Base-by-base conservation (phyloP, 2,113 vertebrate genomes). In the Baryphthengus martii region DNA sequence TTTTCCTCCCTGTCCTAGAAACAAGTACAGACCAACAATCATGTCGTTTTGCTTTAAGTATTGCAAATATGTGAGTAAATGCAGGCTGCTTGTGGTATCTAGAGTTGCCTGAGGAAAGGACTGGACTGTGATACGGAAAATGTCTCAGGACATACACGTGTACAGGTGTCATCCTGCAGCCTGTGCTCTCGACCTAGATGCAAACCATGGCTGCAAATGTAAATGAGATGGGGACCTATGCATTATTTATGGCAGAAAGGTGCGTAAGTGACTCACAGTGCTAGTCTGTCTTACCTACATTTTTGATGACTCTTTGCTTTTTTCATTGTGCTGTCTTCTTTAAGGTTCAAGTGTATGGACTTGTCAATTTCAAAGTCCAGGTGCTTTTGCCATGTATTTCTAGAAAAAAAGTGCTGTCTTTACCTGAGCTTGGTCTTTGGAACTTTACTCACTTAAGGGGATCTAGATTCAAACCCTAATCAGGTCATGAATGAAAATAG, bases 401-500 rank as follows among this genome's bases (percentile, higher is more conserved):
- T 50, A 61, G 81, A 80, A 90, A 86, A 84, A 81, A 94, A 84
- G 78, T 31, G 3, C 42, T 50, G 13, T 42, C 61, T 88, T 84
- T 87, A 50, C 79, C 37, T 83, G 86, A 95, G 42, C 45, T 93
- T 45, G 18, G 35, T 83, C 83, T 83, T 90, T 73, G 55, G 87
- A 87, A 77, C 61, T 79, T 89, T 96, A 73, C 70, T 94, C 62
- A 33, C 53, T 58, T 82, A 88, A 73, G 49, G 45, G 50, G 53
- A 74, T 94, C 77, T 89, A 74, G 59, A 92, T 85, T 93, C 75
- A 83, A 95, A 85, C 45, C 45, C 58, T 95, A 95, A 92, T 92
- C 89, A 93, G 86, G 86, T 95, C 93, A 88, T 61, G 87, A 93
- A 86, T 78, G 80, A 93, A 91, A 95, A 89, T 55, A 81, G 84